A percentile compares a stretch with the other conserved stretches of the same genome.
These are phyloP conservation scores for Hyla sarda DNA, from an alignment of 2,113 vertebrate species.

Conservation along the genomic window DNA sequence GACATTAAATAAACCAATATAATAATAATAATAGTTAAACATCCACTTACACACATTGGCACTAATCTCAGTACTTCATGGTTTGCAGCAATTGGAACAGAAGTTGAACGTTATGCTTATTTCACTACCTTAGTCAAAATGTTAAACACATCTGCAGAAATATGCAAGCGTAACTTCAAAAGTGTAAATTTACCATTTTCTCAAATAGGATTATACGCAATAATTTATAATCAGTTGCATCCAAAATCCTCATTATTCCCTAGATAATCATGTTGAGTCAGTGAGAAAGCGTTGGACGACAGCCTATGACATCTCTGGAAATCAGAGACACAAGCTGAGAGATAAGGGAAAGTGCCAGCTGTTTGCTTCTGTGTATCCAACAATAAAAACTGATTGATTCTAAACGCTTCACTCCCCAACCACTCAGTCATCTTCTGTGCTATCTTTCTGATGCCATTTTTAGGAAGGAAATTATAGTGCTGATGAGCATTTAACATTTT, in stretches of 20 bases:
- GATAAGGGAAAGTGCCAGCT: slow-evolving; percentile 40
- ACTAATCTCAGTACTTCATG: not conserved
- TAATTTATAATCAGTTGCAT: slow-evolving; percentile 15
- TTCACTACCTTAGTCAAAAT: not conserved
- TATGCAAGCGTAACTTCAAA: not conserved
- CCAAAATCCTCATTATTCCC: slow-evolving; percentile 26
- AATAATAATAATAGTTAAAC: not conserved
- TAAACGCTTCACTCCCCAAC: slow-evolving; percentile 46
- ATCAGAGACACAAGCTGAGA: slow-evolving; percentile 12
- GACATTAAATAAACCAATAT: not conserved
- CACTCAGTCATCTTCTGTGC: slow-evolving; percentile 22
- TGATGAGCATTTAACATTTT: not conserved
- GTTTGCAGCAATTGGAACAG: not conserved
- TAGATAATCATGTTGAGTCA: slow-evolving; percentile 33
- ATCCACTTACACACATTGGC: not conserved
- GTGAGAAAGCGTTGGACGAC: slow-evolving; percentile 42
- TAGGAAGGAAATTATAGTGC: slow-evolving; percentile 6
- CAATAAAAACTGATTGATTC: slow-evolving; percentile 56
- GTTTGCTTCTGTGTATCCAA: slow-evolving; percentile 48
- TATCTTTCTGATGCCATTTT: slow-evolving; percentile 14
- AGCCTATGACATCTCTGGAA: slow-evolving; percentile 39
- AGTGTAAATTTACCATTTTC: not conserved
- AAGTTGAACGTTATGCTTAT: not conserved
- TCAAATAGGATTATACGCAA: slow-evolving; percentile 13
- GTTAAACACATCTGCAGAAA: not conserved